Percentiles rank a stretch among this genome's conserved stretches.
Conservation (phyloP, 30 jellyfish, hydroid and myxozoan species). For the Phacellophora camtschatica region DNA sequence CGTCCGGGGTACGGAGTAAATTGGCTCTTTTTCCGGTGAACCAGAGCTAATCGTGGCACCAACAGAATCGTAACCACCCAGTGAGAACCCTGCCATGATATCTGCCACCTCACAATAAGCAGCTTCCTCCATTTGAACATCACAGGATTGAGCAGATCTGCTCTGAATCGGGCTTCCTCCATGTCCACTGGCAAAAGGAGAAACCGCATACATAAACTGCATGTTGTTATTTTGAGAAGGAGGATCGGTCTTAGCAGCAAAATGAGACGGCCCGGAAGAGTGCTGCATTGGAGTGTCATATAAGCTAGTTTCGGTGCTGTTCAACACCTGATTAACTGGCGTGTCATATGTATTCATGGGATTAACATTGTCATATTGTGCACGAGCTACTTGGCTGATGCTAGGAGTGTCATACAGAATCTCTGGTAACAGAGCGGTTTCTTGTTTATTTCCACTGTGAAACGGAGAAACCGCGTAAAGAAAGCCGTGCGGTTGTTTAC, state of each 20-base stretch:
- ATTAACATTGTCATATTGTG: not conserved
- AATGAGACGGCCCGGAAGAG: not conserved
- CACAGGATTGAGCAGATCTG: not conserved
- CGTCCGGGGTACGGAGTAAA: slow-evolving; percentile 46
- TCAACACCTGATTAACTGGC: not conserved
- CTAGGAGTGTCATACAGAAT: slow-evolving; percentile 48
- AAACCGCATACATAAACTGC: slow-evolving; percentile 61
- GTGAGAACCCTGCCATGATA: not conserved
- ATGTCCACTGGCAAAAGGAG: slow-evolving; percentile 58
- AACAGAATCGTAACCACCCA: slow-evolving; percentile 48
- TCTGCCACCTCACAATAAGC: slow-evolving; percentile 49
- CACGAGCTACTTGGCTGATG: not conserved
- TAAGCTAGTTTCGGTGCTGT: not conserved
- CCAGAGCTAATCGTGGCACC: slow-evolving; percentile 28
- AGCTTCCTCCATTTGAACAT: slow-evolving; percentile 11
- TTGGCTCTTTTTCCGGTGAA: not conserved
- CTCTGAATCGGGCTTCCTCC: slow-evolving; percentile 4
- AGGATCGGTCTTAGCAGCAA: too few species aligned
- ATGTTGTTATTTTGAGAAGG: not conserved
- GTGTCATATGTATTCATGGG: not conserved
- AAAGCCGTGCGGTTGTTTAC: slow-evolving; percentile 6
- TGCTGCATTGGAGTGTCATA: not conserved
- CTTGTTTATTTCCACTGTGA: slow-evolving; percentile 42
- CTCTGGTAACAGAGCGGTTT: not conserved
- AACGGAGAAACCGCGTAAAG: slow-evolving; percentile 61